Percentiles rank a stretch among this genome's conserved stretches.
These are phyloP conservation scores for Adelosebastes latens DNA, from an alignment of 2,797 vertebrate genomes.

Conservation along the genomic window DNA sequence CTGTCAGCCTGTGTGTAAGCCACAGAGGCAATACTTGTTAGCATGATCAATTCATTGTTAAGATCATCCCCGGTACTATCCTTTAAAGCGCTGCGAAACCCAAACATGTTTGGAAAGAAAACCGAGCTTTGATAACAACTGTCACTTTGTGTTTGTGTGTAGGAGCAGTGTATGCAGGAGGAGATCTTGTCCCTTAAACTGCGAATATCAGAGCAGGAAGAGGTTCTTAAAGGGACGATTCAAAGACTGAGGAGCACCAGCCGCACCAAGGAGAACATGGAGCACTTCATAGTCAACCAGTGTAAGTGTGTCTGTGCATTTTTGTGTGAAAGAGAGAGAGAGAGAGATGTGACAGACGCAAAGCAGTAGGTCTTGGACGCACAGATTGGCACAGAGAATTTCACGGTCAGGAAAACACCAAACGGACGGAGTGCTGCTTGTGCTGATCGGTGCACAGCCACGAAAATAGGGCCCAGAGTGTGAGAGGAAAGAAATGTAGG, in stretches of 20 bases:
- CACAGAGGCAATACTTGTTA: neutral
- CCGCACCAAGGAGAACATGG: slow-evolving; percentile 93
- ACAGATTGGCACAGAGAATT: neutral
- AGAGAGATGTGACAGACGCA: neutral
- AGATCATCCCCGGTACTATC: neutral
- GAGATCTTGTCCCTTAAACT: slow-evolving; percentile 88
- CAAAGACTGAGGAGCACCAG: slow-evolving; percentile 84
- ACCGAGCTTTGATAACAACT: neutral
- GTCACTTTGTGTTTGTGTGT: slow-evolving; percentile 16
- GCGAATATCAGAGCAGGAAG: slow-evolving; percentile 87
- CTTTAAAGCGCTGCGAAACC: neutral
- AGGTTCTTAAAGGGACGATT: slow-evolving; percentile 85
- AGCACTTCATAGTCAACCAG: slow-evolving; percentile 92
- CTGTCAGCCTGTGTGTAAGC: neutral
- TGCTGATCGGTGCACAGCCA: neutral
- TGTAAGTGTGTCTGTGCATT: slow-evolving; percentile 77
- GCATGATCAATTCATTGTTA: neutral
- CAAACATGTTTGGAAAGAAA: neutral
- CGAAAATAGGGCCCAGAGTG: neutral
- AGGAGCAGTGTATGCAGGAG: slow-evolving; percentile 88
- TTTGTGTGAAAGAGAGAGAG: neutral
- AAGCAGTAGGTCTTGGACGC: neutral
- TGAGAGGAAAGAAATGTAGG: neutral
- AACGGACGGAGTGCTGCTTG: neutral
- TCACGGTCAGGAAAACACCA: neutral